phyloP scores from a whole-genome alignment of 2,113 vertebrate genomes.

The Tragelaphus buxtoni region DNA sequence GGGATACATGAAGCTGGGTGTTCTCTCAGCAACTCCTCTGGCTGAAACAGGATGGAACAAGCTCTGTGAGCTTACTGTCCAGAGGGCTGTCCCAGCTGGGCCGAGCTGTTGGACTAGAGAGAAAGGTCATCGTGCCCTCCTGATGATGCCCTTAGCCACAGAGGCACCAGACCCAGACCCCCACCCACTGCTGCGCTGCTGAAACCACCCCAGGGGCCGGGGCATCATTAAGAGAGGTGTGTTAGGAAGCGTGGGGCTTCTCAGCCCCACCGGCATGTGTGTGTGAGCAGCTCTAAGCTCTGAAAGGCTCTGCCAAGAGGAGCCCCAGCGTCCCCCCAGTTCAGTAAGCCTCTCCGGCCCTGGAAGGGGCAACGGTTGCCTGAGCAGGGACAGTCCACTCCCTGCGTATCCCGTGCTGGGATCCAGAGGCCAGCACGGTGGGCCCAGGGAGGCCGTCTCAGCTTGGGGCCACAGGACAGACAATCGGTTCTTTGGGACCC shows the following conservation, averaged over 20 bases:
- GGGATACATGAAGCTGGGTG: slow-evolving; percentile 93
- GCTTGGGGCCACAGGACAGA: background rate
- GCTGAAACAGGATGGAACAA: slow-evolving; percentile 79
- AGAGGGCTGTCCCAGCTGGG: background rate
- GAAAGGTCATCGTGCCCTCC: background rate
- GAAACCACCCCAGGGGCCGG: background rate
- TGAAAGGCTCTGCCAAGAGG: background rate
- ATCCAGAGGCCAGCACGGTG: background rate
- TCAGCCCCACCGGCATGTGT: background rate
- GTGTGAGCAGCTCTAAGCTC: background rate
- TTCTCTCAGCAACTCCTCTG: slow-evolving; percentile 88
- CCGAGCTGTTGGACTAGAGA: background rate
- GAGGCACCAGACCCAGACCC: background rate
- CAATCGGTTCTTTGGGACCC: background rate
- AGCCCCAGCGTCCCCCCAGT: background rate
- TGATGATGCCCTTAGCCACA: background rate
- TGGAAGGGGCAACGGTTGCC: background rate
- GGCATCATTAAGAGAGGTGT: slow-evolving; percentile 23
- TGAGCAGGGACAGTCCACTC: background rate
- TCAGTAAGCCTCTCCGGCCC: background rate
- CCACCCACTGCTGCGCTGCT: background rate
- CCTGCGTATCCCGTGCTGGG: background rate
- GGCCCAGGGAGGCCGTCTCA: background rate
- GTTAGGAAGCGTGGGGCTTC: slow-evolving; percentile 22
- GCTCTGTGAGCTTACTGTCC: background rate